phyloP scores from a whole-genome alignment of 2,113 vertebrate genomes.

The Siniperca knerii region DNA sequence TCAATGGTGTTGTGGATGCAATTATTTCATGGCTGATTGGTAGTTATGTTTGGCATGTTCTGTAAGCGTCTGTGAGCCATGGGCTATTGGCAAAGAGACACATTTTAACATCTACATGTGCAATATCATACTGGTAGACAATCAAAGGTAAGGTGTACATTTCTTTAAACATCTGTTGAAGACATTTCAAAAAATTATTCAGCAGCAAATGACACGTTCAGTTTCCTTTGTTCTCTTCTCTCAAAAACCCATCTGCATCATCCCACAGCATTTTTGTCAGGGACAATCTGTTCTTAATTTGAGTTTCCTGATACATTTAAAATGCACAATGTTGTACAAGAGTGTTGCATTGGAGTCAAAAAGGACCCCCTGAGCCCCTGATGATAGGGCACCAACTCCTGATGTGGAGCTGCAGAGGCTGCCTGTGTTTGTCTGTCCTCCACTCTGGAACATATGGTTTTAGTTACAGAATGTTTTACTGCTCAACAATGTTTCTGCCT shows the following conservation, averaged over 20 bases:
- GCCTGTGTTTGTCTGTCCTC: conserved; percentile 78
- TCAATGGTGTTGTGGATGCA: not conserved
- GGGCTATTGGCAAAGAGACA: not conserved
- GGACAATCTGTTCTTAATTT: conserved; percentile 78
- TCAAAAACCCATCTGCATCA: conserved; percentile 32
- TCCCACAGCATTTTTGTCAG: conserved; percentile 49
- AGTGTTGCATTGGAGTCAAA: conserved; percentile 69
- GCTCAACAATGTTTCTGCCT: conserved; percentile 87
- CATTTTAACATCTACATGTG: conserved; percentile 19
- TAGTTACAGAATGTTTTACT: conserved; percentile 86
- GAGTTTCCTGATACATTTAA: conserved; percentile 76
- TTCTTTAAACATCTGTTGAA: conserved; percentile 25
- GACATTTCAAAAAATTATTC: conserved; percentile 39
- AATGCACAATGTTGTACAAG: conserved; percentile 71
- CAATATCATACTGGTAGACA: conserved; percentile 9
- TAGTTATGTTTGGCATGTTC: conserved; percentile 3
- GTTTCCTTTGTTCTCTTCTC: conserved; percentile 32
- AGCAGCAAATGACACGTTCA: conserved; percentile 48
- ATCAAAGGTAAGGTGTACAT: conserved; percentile 4
- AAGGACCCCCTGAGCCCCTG: conserved; percentile 67
- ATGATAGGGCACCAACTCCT: conserved; percentile 74
- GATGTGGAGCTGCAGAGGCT: conserved; percentile 72
- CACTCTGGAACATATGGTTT: conserved; percentile 87
- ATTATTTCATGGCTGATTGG: conserved; percentile 1
- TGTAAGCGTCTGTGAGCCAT: not conserved